A percentile compares a stretch with the other conserved stretches of the same genome.
Conservation (phyloP, 2,113 vertebrate genomes). For the Drymodes brunneopygia region DNA sequence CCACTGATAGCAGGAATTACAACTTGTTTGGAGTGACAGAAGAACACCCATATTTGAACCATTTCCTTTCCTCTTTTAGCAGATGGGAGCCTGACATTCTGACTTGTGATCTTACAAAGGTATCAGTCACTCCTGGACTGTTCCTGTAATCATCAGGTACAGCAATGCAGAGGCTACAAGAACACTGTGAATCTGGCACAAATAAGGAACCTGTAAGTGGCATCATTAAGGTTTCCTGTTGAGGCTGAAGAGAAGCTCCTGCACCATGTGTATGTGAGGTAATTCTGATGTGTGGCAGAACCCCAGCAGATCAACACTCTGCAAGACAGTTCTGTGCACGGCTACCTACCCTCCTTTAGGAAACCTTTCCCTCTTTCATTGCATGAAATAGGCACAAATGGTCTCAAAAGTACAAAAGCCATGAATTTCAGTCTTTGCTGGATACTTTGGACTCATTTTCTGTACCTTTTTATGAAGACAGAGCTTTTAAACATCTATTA, state of each 20-base stretch:
- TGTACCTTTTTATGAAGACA: not conserved
- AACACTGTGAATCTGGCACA: not conserved
- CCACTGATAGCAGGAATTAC: not conserved
- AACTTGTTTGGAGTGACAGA: not conserved
- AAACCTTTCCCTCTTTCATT: not conserved
- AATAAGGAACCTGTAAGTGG: not conserved
- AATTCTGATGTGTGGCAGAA: not conserved
- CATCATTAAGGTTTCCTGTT: not conserved
- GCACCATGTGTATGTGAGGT: fast-evolving
- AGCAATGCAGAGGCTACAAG: not conserved
- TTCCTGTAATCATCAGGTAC: fast-evolving
- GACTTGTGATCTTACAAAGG: not conserved
- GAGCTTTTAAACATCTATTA: not conserved
- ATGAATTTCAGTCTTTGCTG: not conserved
- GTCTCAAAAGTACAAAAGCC: not conserved
- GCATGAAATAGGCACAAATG: not conserved
- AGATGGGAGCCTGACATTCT: not conserved
- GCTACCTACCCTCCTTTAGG: no score
- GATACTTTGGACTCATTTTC: not conserved
- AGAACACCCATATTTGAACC: not conserved
- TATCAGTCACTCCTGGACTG: not conserved
- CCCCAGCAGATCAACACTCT: not conserved
- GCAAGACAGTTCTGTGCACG: not conserved
- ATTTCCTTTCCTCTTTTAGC: not conserved
- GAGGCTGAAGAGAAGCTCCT: not conserved